Evolutionary conservation across 2,888 invertebrate species (phyloP).

Genomic region (Monopis laevigella): DNA sequence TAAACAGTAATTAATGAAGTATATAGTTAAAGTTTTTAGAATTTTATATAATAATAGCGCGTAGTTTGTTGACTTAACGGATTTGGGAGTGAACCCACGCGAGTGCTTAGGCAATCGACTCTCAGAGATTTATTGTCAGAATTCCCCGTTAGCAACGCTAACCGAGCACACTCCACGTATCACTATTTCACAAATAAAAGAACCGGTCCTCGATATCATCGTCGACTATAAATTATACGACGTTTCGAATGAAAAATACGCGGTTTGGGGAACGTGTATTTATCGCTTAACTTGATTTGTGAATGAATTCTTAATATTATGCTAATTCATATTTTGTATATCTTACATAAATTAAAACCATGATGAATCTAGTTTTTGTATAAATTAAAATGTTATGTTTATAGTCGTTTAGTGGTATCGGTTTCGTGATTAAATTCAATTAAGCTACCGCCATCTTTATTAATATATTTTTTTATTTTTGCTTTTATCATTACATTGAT

Average conservation of each 20-base stretch:
- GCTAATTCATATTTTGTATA: conserved; percentile 30
- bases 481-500: too few species aligned
- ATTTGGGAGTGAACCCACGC: conserved; percentile 44
- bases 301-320: conserved; percentile 44
- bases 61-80: conserved; percentile 1
- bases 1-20: neutral
- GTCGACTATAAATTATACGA: conserved; percentile 62
- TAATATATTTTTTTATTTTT: too few species aligned
- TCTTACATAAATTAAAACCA: conserved; percentile 4
- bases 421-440: neutral
- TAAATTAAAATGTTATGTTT: conserved; percentile 8
- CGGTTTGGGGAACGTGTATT: conserved; percentile 57
- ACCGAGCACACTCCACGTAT: conserved; percentile 63
- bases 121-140: conserved; percentile 63
- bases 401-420: neutral
- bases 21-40: neutral
- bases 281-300: conserved; percentile 51
- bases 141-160: conserved; percentile 67
- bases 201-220: conserved; percentile 65
- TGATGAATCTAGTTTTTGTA: neutral
- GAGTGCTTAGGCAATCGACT: conserved; percentile 65
- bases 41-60: neutral
- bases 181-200: conserved; percentile 67
- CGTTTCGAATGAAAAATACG: conserved; percentile 60
- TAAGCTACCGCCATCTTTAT: conserved; percentile 1